These are phyloP conservation scores for Cryptosula pallasiana DNA, from an alignment of 2,888 invertebrate species.

Conservation along the genomic window DNA sequence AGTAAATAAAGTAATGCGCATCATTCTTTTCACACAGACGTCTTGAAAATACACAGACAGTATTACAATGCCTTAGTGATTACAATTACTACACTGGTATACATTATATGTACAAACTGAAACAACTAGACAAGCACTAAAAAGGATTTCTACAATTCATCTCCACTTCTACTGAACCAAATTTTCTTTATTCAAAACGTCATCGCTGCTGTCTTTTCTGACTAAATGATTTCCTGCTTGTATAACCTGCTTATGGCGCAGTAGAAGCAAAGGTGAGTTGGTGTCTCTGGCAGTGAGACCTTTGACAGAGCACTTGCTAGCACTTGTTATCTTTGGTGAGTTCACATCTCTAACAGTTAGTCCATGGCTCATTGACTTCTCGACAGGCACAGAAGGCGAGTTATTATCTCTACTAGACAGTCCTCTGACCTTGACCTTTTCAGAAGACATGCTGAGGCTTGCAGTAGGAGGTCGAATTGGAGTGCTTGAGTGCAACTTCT, in stretches of 20 bases:
- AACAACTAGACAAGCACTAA: too few species aligned
- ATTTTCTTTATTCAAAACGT: neutral
- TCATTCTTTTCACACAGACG: too few species aligned
- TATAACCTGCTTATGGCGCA: constrained; percentile 37
- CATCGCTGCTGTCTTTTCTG: neutral
- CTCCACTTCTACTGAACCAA: neutral
- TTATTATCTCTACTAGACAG: constrained; percentile 24
- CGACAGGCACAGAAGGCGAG: too few species aligned
- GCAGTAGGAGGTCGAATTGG: neutral
- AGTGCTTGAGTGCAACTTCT: neutral
- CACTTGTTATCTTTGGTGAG: constrained; percentile 32
- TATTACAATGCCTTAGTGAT: too few species aligned
- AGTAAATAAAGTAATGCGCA: too few species aligned
- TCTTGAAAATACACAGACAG: too few species aligned
- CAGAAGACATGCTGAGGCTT: neutral
- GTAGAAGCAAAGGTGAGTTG: constrained; percentile 37
- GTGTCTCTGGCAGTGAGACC: constrained; percentile 29
- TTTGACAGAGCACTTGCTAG: constrained; percentile 17
- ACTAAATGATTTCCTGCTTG: constrained; percentile 29
- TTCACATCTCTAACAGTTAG: neutral
- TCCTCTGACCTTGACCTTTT: neutral
- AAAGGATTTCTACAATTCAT: too few species aligned
- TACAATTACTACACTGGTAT: too few species aligned
- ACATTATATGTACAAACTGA: too few species aligned
- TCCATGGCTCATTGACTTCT: neutral